These are phyloP conservation scores for Ischnura elegans DNA, from an alignment of 2,888 invertebrate genomes.

Conservation along the genomic window DNA sequence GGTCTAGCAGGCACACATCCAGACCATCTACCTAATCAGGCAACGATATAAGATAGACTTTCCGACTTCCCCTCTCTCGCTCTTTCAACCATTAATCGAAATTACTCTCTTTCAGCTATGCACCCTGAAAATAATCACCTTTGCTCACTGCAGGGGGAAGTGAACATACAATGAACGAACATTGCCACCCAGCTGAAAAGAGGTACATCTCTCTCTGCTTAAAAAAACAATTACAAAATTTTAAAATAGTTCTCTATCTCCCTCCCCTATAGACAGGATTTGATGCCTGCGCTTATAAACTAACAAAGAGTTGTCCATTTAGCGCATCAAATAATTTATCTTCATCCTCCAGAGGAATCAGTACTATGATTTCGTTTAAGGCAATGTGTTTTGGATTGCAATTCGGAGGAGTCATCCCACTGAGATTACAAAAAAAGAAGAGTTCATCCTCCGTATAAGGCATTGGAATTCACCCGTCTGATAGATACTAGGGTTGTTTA, in stretches of 20 bases:
- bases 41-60: neutral
- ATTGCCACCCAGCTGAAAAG: constrained; percentile 48
- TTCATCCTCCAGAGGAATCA: constrained; percentile 14
- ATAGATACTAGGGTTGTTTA: constrained; percentile 49
- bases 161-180: constrained; percentile 27
- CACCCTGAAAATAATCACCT: neutral
- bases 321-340: neutral
- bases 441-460: constrained; percentile 27
- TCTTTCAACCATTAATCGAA: neutral
- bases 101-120: neutral
- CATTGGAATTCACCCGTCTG: constrained; percentile 54
- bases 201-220: constrained; percentile 28
- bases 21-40: constrained; percentile 8
- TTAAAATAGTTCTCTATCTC: constrained; percentile 58
- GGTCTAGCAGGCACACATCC: constrained; percentile 41
- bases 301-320: neutral
- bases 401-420: constrained; percentile 36
- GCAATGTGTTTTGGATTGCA: constrained; percentile 37
- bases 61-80: neutral
- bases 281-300: neutral
- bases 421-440: constrained; percentile 32
- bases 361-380: constrained; percentile 33
- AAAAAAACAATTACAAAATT: constrained; percentile 44
- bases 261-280: neutral
- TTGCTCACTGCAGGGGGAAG: constrained; percentile 26